phyloP scores from a whole-genome alignment of 1,140 invertebrate species.

The Adelges cooleyi region DNA sequence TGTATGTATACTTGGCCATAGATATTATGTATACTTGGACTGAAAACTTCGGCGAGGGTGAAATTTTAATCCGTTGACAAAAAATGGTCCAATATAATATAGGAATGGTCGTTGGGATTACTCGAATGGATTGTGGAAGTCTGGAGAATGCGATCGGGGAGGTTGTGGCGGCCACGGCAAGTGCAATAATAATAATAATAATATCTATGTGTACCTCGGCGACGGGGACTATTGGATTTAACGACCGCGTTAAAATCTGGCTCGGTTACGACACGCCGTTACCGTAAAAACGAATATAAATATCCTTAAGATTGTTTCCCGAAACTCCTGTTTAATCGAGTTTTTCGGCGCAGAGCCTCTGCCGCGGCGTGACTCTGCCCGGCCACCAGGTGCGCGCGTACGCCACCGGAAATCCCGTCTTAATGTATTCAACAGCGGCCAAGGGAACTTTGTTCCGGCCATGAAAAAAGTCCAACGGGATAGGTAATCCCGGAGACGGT shows the following conservation, averaged over 20 bases:
- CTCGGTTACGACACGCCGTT: slow-evolving; percentile 18
- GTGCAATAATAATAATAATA: not conserved
- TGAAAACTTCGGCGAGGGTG: too few species aligned
- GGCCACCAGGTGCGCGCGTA: not conserved
- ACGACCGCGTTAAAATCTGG: slow-evolving; percentile 27
- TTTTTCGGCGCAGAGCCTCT: not conserved
- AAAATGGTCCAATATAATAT: not conserved
- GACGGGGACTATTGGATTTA: slow-evolving; percentile 12
- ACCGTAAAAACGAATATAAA: slow-evolving; percentile 26
- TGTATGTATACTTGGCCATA: too few species aligned
- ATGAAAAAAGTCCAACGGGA: not conserved
- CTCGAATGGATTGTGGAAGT: not conserved
- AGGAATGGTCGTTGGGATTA: slow-evolving; percentile 7
- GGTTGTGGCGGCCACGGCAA: not conserved
- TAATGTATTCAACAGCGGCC: slow-evolving; percentile 11
- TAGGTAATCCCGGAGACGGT: slow-evolving; percentile 8
- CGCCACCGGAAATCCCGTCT: slow-evolving; percentile 8
- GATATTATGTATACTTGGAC: too few species aligned
- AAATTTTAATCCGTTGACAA: slow-evolving; percentile 21
- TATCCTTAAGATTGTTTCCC: slow-evolving; percentile 5
- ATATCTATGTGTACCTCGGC: not conserved
- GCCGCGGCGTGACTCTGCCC: too few species aligned
- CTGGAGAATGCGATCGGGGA: not conserved
- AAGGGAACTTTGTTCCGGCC: not conserved
- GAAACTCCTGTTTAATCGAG: slow-evolving; percentile 11